Evolutionary conservation across 2,797 vertebrate genomes (phyloP).

Genomic region (Trachops cirrhosus): DNA sequence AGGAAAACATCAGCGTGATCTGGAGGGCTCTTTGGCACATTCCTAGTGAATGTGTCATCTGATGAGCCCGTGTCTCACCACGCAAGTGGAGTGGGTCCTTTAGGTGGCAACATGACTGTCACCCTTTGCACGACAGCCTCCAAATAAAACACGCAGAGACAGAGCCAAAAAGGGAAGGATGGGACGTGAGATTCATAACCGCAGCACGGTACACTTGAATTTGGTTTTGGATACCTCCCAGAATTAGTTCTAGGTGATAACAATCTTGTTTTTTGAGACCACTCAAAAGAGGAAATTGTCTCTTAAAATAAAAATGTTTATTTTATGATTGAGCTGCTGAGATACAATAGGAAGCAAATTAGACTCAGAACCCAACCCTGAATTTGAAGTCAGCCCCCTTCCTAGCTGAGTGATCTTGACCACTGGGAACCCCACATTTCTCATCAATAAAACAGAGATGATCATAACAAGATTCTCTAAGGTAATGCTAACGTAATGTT

Average conservation of each 20-base stretch:
- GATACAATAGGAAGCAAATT: background rate
- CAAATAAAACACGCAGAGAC: background rate
- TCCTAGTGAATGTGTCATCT: background rate
- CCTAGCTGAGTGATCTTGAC: background rate
- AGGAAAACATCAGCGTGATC: background rate
- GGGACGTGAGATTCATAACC: fast-evolving
- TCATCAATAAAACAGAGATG: background rate
- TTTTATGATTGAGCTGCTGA: background rate
- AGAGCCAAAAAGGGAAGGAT: background rate
- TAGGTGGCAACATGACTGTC: background rate
- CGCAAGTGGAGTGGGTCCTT: background rate
- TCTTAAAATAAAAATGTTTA: background rate
- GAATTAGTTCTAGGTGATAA: background rate
- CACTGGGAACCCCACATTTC: background rate
- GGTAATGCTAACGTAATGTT: background rate
- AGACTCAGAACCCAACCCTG: background rate
- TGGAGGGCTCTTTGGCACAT: background rate
- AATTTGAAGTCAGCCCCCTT: background rate
- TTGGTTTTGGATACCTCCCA: background rate
- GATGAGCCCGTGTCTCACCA: background rate
- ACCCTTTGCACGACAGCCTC: background rate
- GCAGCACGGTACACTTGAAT: background rate
- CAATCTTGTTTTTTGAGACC: background rate
- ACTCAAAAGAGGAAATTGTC: background rate
- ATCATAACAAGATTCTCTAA: too few species aligned